Percentiles rank a stretch among this genome's conserved stretches.
phyloP scores from a whole-genome alignment of 2,113 vertebrate species.

The Seriola rivoliana region DNA sequence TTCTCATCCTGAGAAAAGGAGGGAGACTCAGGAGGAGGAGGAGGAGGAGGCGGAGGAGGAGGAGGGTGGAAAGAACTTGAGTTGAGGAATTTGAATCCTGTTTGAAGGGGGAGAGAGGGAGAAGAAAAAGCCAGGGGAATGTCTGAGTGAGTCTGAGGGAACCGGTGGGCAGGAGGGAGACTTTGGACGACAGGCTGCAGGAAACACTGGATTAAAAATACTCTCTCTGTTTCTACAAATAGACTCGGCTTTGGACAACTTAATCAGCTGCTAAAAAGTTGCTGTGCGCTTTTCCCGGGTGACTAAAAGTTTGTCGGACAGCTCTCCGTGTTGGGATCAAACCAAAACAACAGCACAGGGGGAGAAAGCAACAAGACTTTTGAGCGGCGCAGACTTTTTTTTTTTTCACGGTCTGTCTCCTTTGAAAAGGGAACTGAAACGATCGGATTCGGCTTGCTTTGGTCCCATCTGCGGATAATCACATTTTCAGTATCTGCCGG shows the following conservation, averaged over 20 bases:
- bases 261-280: neutral
- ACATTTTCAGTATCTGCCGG: constrained; percentile 10
- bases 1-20: constrained; percentile 75
- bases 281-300: neutral
- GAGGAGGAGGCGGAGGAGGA: constrained; percentile 39
- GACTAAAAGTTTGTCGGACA: neutral
- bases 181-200: constrained; percentile 35
- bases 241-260: constrained; percentile 29
- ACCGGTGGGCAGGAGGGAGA: constrained; percentile 60
- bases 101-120: constrained; percentile 64
- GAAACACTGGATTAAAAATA: constrained; percentile 59
- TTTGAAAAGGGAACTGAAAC: constrained; percentile 51
- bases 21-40: constrained; percentile 47
- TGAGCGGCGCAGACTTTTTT: too few relatives aligned
- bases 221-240: constrained; percentile 37
- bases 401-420: neutral
- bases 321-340: neutral
- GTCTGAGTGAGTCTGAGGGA: constrained; percentile 56
- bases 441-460: constrained; percentile 4
- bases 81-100: constrained; percentile 85
- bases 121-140: constrained; percentile 50
- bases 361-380: neutral
- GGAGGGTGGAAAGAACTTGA: constrained; percentile 77
- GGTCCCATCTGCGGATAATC: constrained; percentile 39
- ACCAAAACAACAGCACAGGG: constrained; percentile 31